Conservation (phyloP, 2,888 invertebrate genomes). For the Tillus elongatus region DNA sequence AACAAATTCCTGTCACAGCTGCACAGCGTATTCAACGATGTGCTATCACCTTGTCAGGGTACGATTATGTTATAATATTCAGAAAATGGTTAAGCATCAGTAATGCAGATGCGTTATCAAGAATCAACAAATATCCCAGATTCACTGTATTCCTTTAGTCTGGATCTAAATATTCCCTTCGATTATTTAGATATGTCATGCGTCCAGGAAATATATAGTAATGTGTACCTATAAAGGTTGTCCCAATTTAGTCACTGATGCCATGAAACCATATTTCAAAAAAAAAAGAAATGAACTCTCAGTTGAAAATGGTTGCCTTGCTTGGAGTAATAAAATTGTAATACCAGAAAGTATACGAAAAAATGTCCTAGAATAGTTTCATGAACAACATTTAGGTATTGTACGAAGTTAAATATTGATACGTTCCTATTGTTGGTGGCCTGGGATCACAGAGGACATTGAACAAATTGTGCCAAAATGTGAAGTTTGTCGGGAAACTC, state of each 20-base stretch:
- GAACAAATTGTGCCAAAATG: not conserved
- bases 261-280: constrained; percentile 15
- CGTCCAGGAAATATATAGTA: constrained; percentile 10
- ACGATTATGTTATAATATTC: no score
- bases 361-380: not conserved
- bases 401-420: not conserved
- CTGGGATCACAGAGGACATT: not conserved
- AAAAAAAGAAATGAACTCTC: not conserved
- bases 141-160: no score
- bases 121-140: constrained; percentile 10
- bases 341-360: constrained; percentile 4
- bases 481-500: no score
- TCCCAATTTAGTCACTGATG: constrained; percentile 13
- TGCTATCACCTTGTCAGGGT: no score
- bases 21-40: no score
- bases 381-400: constrained; percentile 1
- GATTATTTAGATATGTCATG: no score
- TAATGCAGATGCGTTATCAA: constrained; percentile 16
- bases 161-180: no score
- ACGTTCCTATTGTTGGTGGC: constrained; percentile 4
- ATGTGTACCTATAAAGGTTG: constrained; percentile 14
- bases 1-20: no score
- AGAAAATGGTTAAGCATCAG: constrained; percentile 12
- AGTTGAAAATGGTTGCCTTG: not conserved
- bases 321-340: not conserved